Conservation (phyloP, 2,888 invertebrate species). For the Dicranocentrus wangi region DNA sequence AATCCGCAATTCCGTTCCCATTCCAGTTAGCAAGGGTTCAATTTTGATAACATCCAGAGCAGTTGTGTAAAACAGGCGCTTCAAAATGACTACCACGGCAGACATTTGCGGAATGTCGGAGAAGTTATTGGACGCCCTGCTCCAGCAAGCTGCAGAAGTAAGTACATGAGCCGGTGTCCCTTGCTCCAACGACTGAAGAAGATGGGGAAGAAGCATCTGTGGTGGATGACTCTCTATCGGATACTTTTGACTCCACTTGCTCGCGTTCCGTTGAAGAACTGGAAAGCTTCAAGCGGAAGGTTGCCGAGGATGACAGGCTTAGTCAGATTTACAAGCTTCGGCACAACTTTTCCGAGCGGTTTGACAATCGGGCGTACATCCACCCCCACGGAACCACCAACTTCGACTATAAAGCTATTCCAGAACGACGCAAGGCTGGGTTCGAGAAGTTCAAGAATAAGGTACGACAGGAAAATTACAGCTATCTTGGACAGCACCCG, state of each 20-base stretch:
- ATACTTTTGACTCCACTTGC: conserved; percentile 23
- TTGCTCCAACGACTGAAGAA: no score
- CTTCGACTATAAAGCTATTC: conserved; percentile 64
- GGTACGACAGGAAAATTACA: conserved; percentile 63
- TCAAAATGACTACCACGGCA: no score
- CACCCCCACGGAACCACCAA: conserved; percentile 68
- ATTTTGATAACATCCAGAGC: no score
- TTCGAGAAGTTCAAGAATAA: conserved; percentile 65
- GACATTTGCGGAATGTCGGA: no score
- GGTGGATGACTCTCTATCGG: not conserved
- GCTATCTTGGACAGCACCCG: conserved; percentile 62
- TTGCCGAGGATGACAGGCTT: conserved; percentile 54
- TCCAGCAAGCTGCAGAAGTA: no score
- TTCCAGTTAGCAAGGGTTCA: no score
- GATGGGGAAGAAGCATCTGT: not conserved
- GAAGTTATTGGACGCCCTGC: no score
- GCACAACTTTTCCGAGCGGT: conserved; percentile 55
- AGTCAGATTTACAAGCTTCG: conserved; percentile 59
- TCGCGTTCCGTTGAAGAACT: conserved; percentile 34
- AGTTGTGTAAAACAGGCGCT: no score
- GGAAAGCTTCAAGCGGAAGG: conserved; percentile 18
- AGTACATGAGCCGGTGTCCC: no score
- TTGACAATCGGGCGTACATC: conserved; percentile 63
- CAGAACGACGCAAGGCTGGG: conserved; percentile 18
- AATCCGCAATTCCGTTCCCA: no score